phyloP scores from a whole-genome alignment of 2,113 vertebrate genomes.

The Erythrocercus mccallii region DNA sequence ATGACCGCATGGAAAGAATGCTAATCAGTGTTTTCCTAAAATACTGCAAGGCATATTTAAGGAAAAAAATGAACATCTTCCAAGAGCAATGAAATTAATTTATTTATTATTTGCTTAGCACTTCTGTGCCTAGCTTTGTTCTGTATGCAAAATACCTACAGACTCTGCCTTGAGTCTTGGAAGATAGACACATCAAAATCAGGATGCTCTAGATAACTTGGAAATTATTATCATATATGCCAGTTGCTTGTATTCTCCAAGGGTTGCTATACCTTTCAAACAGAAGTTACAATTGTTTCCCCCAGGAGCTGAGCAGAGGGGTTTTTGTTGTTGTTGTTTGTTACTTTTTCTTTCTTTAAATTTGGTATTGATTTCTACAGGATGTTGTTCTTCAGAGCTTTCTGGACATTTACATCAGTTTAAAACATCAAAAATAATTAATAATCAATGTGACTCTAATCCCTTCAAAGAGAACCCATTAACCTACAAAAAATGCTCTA shows the following conservation, averaged over 20 bases:
- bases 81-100: neutral
- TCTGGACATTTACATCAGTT: constrained; percentile 32
- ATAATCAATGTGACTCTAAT: constrained; percentile 49
- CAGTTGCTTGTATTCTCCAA: constrained; percentile 1
- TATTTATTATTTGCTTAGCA: constrained; percentile 37
- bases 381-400: constrained; percentile 9
- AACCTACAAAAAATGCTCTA: neutral
- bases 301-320: neutral
- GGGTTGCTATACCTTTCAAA: neutral
- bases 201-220: constrained; percentile 12
- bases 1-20: neutral
- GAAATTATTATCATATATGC: neutral
- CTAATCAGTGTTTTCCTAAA: neutral
- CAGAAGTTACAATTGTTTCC: neutral
- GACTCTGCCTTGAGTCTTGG: constrained; percentile 18
- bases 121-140: constrained; percentile 17
- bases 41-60: neutral
- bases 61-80: neutral
- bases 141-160: constrained; percentile 13
- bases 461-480: constrained; percentile 31
- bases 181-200: constrained; percentile 53
- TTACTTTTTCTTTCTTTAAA: neutral
- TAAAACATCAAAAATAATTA: constrained; percentile 50
- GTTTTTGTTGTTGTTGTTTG: neutral
- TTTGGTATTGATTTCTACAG: neutral